Conservation (phyloP, 1,140 invertebrate species). For the Meloidogyne chitwoodi region DNA sequence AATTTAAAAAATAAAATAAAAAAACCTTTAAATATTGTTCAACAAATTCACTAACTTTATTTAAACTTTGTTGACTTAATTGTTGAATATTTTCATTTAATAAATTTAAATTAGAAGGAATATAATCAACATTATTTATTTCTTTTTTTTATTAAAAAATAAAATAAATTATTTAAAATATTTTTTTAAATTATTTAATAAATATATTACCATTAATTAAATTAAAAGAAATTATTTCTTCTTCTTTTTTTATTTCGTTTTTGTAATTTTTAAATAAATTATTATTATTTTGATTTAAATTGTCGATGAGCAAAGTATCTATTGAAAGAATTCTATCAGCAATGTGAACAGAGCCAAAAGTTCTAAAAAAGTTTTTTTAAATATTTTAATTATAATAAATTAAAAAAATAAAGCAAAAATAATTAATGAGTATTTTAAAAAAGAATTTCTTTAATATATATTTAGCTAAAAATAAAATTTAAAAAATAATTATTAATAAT, state of each 20-base stretch:
- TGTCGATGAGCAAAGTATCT: slow-evolving; percentile 33
- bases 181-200: background rate
- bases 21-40: slow-evolving; percentile 1
- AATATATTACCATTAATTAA: background rate
- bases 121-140: background rate
- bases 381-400: too few species aligned
- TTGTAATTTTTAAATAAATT: background rate
- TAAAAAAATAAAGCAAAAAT: too few species aligned
- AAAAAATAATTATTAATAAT: background rate
- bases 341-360: slow-evolving; percentile 40
- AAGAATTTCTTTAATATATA: too few species aligned
- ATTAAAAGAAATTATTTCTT: background rate
- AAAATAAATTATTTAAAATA: background rate
- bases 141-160: background rate
- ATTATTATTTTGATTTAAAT: background rate
- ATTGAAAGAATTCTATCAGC: slow-evolving; percentile 43
- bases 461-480: too few species aligned
- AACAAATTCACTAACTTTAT: background rate
- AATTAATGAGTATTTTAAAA: too few species aligned
- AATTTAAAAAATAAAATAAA: background rate
- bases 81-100: background rate
- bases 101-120: background rate
- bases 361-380: slow-evolving; percentile 27
- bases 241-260: background rate
- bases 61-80: background rate